Percentiles rank a stretch among this genome's conserved stretches.
These are phyloP conservation scores for Drosophila greeni DNA, from an alignment of 2,888 invertebrate genomes.

Conservation along the genomic window DNA sequence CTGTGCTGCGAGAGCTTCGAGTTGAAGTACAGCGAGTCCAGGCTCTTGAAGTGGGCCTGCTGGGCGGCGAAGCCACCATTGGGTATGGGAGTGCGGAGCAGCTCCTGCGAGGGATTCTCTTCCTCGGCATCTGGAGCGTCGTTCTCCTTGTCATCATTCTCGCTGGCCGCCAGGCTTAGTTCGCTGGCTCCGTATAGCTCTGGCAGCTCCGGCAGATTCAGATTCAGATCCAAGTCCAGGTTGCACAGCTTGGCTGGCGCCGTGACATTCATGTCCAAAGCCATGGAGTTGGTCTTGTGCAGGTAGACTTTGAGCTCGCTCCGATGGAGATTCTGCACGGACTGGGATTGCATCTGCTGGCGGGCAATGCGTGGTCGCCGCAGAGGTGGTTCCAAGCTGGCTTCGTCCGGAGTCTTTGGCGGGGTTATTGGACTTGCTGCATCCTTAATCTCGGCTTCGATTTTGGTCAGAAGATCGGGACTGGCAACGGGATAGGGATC, in stretches of 20 bases:
- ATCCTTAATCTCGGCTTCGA: background rate
- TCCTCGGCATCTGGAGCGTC: slow-evolving; percentile 49
- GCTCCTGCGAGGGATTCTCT: background rate
- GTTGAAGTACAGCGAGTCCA: slow-evolving; percentile 65
- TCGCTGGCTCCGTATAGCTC: slow-evolving; percentile 67
- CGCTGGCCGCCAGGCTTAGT: slow-evolving; percentile 59
- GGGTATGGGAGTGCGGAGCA: slow-evolving; percentile 4
- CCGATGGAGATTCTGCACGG: slow-evolving; percentile 76
- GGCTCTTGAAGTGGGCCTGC: slow-evolving; percentile 71
- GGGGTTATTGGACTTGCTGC: background rate
- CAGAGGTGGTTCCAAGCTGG: slow-evolving; percentile 35
- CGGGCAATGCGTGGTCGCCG: slow-evolving; percentile 47
- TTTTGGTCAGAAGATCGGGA: background rate
- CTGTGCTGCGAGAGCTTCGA: slow-evolving; percentile 32
- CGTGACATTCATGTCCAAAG: slow-evolving; percentile 64
- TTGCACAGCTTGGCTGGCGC: slow-evolving; percentile 59
- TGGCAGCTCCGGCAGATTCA: slow-evolving; percentile 67
- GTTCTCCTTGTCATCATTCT: slow-evolving; percentile 70
- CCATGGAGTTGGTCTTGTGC: slow-evolving; percentile 76
- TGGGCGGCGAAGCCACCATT: slow-evolving; percentile 53
- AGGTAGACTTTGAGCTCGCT: slow-evolving; percentile 76
- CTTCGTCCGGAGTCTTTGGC: slow-evolving; percentile 1
- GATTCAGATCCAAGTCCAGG: slow-evolving; percentile 46
- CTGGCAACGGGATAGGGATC: background rate
- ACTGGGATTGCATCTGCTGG: slow-evolving; percentile 74